Evolutionary conservation across 1,140 invertebrate genomes (phyloP).

Genomic region (Drosophila nannoptera): DNA sequence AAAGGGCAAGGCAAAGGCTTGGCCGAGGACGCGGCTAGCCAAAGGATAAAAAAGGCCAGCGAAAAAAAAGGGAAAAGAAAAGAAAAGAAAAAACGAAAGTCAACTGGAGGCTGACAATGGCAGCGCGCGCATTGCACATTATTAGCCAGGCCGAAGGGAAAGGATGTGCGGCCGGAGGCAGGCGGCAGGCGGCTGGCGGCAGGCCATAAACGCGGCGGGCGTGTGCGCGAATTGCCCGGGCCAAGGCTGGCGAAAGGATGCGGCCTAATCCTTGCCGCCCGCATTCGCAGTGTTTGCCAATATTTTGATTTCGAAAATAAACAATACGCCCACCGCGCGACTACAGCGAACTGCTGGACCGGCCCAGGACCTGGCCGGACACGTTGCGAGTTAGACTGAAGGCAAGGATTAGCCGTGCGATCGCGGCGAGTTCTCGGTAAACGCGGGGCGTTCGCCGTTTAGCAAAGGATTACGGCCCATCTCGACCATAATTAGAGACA

Average conservation of each 20-base stretch:
- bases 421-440: conserved; percentile 64
- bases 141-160: conserved; percentile 31
- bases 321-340: conserved; percentile 66
- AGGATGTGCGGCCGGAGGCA: too few relatives aligned
- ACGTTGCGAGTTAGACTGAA: conserved; percentile 3
- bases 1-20: conserved; percentile 34
- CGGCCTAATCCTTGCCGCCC: conserved; percentile 52
- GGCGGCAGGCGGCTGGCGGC: not conserved
- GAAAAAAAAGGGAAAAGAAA: conserved; percentile 29
- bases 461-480: conserved; percentile 77
- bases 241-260: conserved; percentile 69
- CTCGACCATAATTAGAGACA: conserved; percentile 78
- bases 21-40: conserved; percentile 17
- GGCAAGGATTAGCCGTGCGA: conserved; percentile 64
- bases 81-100: conserved; percentile 54
- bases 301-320: conserved; percentile 77
- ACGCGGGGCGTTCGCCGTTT: conserved; percentile 64
- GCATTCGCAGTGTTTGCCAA: conserved; percentile 62
- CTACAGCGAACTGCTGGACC: too few relatives aligned
- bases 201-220: conserved; percentile 57
- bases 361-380: conserved; percentile 15
- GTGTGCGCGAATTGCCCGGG: conserved; percentile 34
- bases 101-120: conserved; percentile 50
- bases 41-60: conserved; percentile 41
- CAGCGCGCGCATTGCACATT: conserved; percentile 50